Evolutionary conservation across 2,113 vertebrate genomes (phyloP), one percentile per base, ranked within the genome.

Genomic region (Ancistrus triradiatus): DNA sequence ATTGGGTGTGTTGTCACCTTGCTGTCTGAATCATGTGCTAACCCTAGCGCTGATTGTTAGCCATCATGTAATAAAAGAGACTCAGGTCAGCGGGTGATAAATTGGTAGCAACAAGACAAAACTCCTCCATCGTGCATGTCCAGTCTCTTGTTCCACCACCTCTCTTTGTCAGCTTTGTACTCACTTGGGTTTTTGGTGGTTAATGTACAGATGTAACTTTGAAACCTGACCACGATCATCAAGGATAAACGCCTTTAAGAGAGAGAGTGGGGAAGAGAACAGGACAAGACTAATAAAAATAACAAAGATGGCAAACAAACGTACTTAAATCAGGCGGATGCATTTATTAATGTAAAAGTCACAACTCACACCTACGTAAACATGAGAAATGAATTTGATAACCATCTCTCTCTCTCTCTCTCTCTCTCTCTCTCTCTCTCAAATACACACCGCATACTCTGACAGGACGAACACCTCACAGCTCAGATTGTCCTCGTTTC

Each of bases 91-190:
- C n/a, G n/a, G n/a, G n/a, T n/a, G n/a, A n/a, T n/a, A n/a, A n/a
- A n/a, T n/a, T n/a, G n/a, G n/a, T n/a, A n/a, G n/a, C n/a, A n/a
- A 86, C 88, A 86, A 88, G 87, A 87, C n/a, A n/a, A 80, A 81
- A 85, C 84, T 81, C 81, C 87, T 86, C 84, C 85, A 89, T 91
- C 90, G 89, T 86, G 89, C 86, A 88, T 88, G 27, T 77, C n/a
- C n/a, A n/a, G n/a, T n/a, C n/a, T n/a, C n/a, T n/a, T 78, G 28
- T 28, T 80, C 85, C 90, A 89, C 89, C 86, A 88, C 86, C 86
- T 88, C 86, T 85, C 85, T 86, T 21, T 28, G 14, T 35, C n/a
- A 61, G 37, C 21, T 56, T 22, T 47, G 25, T 14, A 35, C 49
- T 46, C 25, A 31, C 15, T 53, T 3, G 8, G 6, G 7, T 7